Percentiles rank a stretch among this genome's conserved stretches.
Evolutionary conservation across 1,140 invertebrate genomes (phyloP).

Genomic region (silkworm (Bombyx mori)): ASM3026992v2 NC_085112.1:5841001-5841500

Average conservation of each 20-base stretch:
- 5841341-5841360: conserved; percentile 18
- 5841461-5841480: neutral
- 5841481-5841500: conserved; percentile 25
- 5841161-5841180: too few relatives aligned
- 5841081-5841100: too few relatives aligned
- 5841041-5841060: too few relatives aligned
- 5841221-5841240: too few relatives aligned
- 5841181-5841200: too few relatives aligned
- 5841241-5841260: neutral
- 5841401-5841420: conserved; percentile 2
- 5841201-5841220: too few relatives aligned
- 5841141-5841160: too few relatives aligned
- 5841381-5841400: conserved; percentile 13
- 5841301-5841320: conserved; percentile 15
- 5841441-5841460: conserved; percentile 14
- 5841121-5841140: too few relatives aligned
- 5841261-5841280: neutral
- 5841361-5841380: conserved; percentile 15
- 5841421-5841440: neutral
- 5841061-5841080: too few relatives aligned
- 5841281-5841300: conserved; percentile 10
- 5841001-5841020: too few relatives aligned
- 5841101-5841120: too few relatives aligned
- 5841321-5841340: conserved; percentile 21
- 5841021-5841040: too few relatives aligned